These are phyloP conservation scores for Mustelus asterias DNA, from an alignment of 2,113 vertebrate species.

Conservation along the genomic window DNA sequence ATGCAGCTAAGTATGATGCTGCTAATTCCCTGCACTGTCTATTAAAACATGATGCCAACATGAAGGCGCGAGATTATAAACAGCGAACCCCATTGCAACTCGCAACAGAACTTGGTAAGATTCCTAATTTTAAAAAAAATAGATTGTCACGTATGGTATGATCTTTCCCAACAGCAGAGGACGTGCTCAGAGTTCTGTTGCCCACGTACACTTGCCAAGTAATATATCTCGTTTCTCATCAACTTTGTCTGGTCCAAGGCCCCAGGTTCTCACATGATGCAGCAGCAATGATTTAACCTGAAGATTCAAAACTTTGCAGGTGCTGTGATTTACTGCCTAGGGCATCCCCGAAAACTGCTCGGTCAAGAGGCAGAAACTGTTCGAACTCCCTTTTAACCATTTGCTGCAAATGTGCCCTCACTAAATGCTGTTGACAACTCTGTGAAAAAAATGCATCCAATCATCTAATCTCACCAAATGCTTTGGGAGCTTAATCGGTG, in stretches of 20 bases:
- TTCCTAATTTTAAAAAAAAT: not conserved
- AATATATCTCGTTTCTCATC: not conserved
- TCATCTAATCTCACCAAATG: too few relatives aligned
- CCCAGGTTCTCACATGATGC: too few relatives aligned
- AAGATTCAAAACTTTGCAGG: not conserved
- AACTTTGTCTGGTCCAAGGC: not conserved
- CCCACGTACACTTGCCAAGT: not conserved
- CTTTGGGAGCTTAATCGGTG: too few relatives aligned
- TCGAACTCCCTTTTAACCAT: too few relatives aligned
- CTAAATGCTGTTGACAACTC: too few relatives aligned
- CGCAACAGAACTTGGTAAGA: constrained; percentile 41
- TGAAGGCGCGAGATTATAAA: constrained; percentile 39
- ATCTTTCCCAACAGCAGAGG: not conserved
- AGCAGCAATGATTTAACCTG: too few relatives aligned
- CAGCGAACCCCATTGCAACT: constrained; percentile 41
- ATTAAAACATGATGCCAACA: constrained; percentile 37
- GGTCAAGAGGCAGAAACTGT: too few relatives aligned
- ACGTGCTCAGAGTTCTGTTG: not conserved
- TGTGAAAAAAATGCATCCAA: too few relatives aligned
- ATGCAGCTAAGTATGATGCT: constrained; percentile 42
- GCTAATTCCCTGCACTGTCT: constrained; percentile 35
- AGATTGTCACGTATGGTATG: not conserved
- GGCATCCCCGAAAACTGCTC: not conserved
- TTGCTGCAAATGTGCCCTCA: too few relatives aligned
- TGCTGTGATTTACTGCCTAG: not conserved